Evolutionary conservation across 2,888 invertebrate genomes (phyloP), one percentile per base, ranked within the genome.

Genomic region (Pemphredon lugubris): DNA sequence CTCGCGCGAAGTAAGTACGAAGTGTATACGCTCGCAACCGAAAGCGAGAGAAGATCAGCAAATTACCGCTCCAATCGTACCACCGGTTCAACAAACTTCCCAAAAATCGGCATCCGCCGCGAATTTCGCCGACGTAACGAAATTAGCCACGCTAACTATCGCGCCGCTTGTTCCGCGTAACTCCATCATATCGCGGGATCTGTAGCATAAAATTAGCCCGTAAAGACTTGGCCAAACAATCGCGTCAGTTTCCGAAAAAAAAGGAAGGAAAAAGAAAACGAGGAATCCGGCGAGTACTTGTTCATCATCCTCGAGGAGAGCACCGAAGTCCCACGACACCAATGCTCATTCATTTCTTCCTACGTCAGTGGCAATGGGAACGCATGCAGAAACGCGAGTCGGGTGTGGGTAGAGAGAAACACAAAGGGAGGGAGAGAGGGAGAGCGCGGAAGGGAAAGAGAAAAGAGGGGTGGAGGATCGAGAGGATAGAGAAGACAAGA

Each of bases 301-400:
- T 40, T 5, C 23, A 32, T 18, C n/a, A 47, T 55, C 40, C 42
- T 40, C 55, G 55, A 40, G 48, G n/a, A 55, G n/a, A 55, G 20
- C 40, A 30, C 26, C 47, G n/a, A 26, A 63, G 40, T 64, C 57
- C 16, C 42, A 42, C 64, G 57, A 57, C 57, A 64, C 32, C 48
- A 34, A 34, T 34, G 57, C 57, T 48, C 57, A 64, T 64, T 64
- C 64, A 57, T 64, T 57, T 48, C 57, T 60, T 60, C 54, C 51
- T 44, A 45, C 57, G 47, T 30, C 21, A 47, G 54, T 37, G 42
- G 48, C 47, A 47, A 13, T 26, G 4, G 20, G 32, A 47, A 50
- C 66, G 54, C 75, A 53, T 68, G 60, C 57, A 51, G 40, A 14
- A 64, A 40, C 47, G 37, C 39, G n/a, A 34, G 9, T 42, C 39